Conservation (phyloP, 2,113 vertebrate genomes). For the Elaphurus davidianus region DNA sequence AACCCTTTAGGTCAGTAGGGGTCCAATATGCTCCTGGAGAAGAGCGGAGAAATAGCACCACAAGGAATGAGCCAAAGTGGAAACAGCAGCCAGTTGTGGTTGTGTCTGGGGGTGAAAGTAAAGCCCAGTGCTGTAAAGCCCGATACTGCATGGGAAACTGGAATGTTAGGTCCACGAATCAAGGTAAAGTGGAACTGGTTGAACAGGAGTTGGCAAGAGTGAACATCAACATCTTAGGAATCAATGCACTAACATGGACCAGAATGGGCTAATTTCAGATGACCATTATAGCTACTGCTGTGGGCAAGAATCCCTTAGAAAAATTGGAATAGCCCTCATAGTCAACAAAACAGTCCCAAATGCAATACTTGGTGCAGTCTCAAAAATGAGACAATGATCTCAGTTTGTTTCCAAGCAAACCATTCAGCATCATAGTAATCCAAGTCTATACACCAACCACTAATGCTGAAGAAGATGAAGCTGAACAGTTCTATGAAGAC, state of each 20-base stretch:
- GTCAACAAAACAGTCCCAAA: background rate
- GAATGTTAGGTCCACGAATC: background rate
- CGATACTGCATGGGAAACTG: fast-evolving
- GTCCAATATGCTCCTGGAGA: background rate
- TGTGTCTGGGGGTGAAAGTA: background rate
- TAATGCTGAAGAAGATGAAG: background rate
- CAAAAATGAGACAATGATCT: background rate
- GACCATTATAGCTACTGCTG: background rate
- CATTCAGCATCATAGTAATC: background rate
- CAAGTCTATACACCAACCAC: background rate
- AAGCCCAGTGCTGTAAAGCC: background rate
- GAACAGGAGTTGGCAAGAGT: background rate
- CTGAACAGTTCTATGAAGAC: background rate
- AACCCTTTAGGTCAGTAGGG: background rate
- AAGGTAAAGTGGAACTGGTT: background rate
- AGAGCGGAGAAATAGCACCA: background rate
- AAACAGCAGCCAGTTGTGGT: background rate
- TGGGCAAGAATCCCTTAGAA: background rate
- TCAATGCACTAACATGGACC: background rate
- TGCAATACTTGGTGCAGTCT: background rate
- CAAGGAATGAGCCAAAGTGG: background rate
- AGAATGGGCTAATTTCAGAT: background rate
- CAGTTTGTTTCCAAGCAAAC: background rate
- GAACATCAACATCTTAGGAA: background rate
- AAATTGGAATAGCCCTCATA: background rate